Evolutionary conservation across 2,888 invertebrate genomes (phyloP).

Genomic region (Athripsodes cinereus): DNA sequence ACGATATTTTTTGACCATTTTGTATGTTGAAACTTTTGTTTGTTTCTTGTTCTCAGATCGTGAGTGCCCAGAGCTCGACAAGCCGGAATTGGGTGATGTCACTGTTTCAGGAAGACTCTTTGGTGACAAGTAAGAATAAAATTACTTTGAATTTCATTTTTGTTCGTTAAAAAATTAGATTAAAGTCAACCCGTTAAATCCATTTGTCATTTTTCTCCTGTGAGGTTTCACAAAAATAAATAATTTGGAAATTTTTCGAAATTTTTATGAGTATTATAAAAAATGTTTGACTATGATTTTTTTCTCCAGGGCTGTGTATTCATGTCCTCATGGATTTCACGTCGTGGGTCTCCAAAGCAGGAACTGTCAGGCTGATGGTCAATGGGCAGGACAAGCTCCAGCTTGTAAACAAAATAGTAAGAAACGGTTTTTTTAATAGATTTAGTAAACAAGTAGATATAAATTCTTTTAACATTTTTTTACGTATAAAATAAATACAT

Average conservation of each 20-base stretch:
- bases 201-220: no score
- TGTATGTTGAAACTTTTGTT: neutral
- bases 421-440: slow-evolving; percentile 30
- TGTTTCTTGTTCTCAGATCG: slow-evolving; percentile 54
- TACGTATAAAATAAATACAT: no score
- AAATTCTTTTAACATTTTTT: no score
- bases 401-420: slow-evolving; percentile 80
- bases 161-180: neutral
- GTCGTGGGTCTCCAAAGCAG: slow-evolving; percentile 81
- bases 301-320: slow-evolving; percentile 62
- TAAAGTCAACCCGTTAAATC: no score
- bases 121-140: slow-evolving; percentile 54
- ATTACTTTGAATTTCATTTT: neutral
- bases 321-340: slow-evolving; percentile 83
- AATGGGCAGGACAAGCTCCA: slow-evolving; percentile 79
- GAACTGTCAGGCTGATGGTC: slow-evolving; percentile 88
- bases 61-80: slow-evolving; percentile 76
- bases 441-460: no score
- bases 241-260: no score
- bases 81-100: slow-evolving; percentile 73
- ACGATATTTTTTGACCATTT: neutral
- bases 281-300: neutral
- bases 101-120: slow-evolving; percentile 72
- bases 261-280: no score
- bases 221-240: no score